Base-by-base conservation (phyloP, 23 tunicate genomes). In the Halocynthia roretzi region DNA sequence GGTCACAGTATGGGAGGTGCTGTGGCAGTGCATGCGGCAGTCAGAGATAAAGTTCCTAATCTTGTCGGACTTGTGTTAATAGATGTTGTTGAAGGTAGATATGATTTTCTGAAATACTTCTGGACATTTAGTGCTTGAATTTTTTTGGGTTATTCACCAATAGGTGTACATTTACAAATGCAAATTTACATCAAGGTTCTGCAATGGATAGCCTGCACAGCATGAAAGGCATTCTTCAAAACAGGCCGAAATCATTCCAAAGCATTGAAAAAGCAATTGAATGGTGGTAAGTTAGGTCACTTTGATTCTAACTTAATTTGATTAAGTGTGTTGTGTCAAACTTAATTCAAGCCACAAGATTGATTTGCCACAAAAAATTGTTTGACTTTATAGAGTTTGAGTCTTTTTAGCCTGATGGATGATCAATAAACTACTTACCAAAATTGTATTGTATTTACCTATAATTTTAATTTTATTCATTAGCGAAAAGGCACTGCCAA, bases 1-100 rank as follows among this genome's bases (percentile, higher is more conserved):
- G 98, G 98, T 8, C 98, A 93, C 76, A 87, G 94, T 61, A 80
- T 93, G 94, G 98, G 98, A 6, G 98, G 98, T 50, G 90, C 98
- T 14, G 78, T 93, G 7, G 98, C 98, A 17, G 89, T 93, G 63
- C 94, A 93, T 60, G 77, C 94, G 10, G 77, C 89, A 6, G 62
- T 56, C 7, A 82, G 64, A 55, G 79, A 93, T 63, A 77, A 68
- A 18, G 20, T 86, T 10, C 54, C 62, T 21, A 50, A 71, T 23
- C 64, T 93, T 65, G 86, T 87, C 69, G 94, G 83, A 5, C 83
- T 93, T 18, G 66, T 92, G 52, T 86, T 93, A 7, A 80, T 93
- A 20, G 98, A 93, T 56, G 98, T 93, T n/a, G 98, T 93, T 20
- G 98, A 93, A 87, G 98, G 97, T 85, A 51, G 14, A 4, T 31